These are phyloP conservation scores for Drosophila biarmipes DNA, from an alignment of 1,140 invertebrate genomes.

Conservation along the genomic window DNA sequence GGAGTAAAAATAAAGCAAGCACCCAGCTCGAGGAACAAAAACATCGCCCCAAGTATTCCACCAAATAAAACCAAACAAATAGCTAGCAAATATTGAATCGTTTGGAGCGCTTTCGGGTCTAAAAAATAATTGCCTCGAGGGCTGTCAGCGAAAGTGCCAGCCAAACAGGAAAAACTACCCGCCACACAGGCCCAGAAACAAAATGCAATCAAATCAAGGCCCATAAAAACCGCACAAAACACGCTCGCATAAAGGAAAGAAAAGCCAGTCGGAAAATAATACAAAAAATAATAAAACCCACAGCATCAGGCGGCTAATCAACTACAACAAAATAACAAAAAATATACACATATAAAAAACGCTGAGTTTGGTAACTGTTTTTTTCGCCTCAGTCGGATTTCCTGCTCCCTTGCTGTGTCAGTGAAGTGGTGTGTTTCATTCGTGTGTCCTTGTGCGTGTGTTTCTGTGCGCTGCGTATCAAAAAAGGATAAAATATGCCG, in stretches of 20 bases:
- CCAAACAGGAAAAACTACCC: slow-evolving; percentile 26
- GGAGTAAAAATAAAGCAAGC: slow-evolving; percentile 10
- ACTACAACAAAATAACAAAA: slow-evolving; percentile 45
- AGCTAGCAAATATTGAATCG: slow-evolving; percentile 33
- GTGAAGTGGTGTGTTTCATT: slow-evolving; percentile 34
- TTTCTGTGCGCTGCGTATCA: slow-evolving; percentile 19
- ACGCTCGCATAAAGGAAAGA: slow-evolving; percentile 15
- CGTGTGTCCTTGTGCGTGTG: slow-evolving; percentile 4
- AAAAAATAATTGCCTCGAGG: slow-evolving; percentile 43
- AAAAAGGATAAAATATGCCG: slow-evolving; percentile 79
- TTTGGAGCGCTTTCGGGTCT: slow-evolving; percentile 23
- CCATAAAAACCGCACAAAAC: slow-evolving; percentile 57
- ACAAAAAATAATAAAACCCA: slow-evolving; percentile 63
- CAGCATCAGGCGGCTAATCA: slow-evolving; percentile 60
- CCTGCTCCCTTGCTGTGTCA: slow-evolving; percentile 36
- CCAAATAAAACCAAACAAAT: slow-evolving; percentile 5
- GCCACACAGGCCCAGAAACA: slow-evolving; percentile 3
- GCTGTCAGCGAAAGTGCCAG: slow-evolving; percentile 34
- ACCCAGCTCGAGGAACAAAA: slow-evolving; percentile 1
- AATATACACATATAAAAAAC: slow-evolving; percentile 34
- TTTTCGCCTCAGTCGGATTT: slow-evolving; percentile 30
- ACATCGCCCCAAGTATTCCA: slow-evolving; percentile 1
- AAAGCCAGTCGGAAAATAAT: slow-evolving; percentile 31
- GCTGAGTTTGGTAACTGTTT: slow-evolving; percentile 67
- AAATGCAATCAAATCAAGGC: slow-evolving; percentile 56